A percentile compares a stretch with the other conserved stretches of the same genome.
Evolutionary conservation across 2,888 invertebrate species (phyloP).

Genomic region (Trisateles emortualis): DNA sequence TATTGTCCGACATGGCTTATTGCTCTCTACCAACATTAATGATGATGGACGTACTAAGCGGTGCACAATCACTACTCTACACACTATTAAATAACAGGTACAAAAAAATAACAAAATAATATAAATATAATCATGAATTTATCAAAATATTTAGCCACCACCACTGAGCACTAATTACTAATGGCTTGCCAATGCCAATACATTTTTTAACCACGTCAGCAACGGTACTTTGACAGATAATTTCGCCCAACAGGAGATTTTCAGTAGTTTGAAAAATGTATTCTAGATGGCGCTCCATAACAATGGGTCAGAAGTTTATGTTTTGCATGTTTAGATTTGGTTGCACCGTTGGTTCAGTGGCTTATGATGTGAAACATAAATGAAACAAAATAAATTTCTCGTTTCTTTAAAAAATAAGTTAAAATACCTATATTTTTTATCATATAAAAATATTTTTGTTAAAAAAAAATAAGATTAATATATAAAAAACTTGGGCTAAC

Average conservation of each 20-base stretch:
- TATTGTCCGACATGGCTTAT: conserved; percentile 78
- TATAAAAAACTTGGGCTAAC: too few species aligned
- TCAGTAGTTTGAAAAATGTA: neutral
- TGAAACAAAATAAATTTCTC: too few species aligned
- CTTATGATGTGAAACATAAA: too few species aligned
- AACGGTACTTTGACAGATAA: conserved; percentile 17
- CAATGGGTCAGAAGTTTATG: too few species aligned
- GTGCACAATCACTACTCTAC: conserved; percentile 33
- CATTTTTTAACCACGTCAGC: conserved; percentile 58
- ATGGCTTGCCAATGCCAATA: conserved; percentile 51
- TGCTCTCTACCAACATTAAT: conserved; percentile 75
- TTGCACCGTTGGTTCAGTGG: too few species aligned
- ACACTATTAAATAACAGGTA: conserved; percentile 33
- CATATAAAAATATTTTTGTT: too few species aligned
- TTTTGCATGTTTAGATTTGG: too few species aligned
- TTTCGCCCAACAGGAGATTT: neutral
- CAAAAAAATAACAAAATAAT: conserved; percentile 22
- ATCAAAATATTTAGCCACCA: conserved; percentile 73
- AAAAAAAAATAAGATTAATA: too few species aligned
- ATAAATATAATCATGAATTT: conserved; percentile 26
- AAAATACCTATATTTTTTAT: too few species aligned
- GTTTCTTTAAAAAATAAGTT: too few species aligned
- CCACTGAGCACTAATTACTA: conserved; percentile 65
- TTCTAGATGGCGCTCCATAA: too few species aligned
- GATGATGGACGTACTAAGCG: conserved; percentile 48